Evolutionary conservation across 2,797 vertebrate genomes (phyloP), one percentile per base, ranked within the genome.

Genomic region (Eulemur coronatus): DNA sequence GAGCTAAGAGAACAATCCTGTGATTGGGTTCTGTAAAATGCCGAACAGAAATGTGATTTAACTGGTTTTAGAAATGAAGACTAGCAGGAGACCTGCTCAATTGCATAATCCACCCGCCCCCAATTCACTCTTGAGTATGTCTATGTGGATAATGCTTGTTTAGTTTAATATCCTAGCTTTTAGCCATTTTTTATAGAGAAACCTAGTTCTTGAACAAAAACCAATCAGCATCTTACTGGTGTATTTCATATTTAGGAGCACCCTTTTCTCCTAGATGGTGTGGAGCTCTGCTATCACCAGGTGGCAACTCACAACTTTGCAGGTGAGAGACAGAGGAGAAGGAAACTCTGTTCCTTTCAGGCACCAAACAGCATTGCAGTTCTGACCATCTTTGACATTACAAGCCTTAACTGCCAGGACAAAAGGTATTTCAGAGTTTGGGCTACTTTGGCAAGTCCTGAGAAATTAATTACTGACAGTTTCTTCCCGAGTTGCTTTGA

Each of bases 211-310:
- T 43, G 55, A 57, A 90, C 26, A 80, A 88, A 89, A 95, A 14
- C 9, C 61, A 73, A 38, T 70, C 4, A 12, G 11, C 50, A 75
- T n/a, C n/a, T 70, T 28, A 76, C 46, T 85, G 38, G 14, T 46
- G 76, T 55, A 26, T 80, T 95, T 84, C 38, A 6, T 7, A 4
- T n/a, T 75, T 8, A 52, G 52, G 69, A 28, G 9, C 0, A 0
- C 14, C 17, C 30, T 72, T 24, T 85, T 69, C 50, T 86, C 46
- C 52, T 28, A 20, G 24, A 61, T 52, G 78, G 15, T 28, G 1
- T 63, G 50, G 87, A 96, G 22, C 72, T 92, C 92, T 89, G 24
- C 96, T 90, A 88, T 96, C 93, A 91, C 96, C 97, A 95, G 70
- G 84, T 97, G 94, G 93, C 84, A 75, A 28, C 33, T 86, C 63